Percentiles rank a stretch among this genome's conserved stretches.
Conservation (phyloP, 2,888 invertebrate genomes). For the Acronicta aceris region DNA sequence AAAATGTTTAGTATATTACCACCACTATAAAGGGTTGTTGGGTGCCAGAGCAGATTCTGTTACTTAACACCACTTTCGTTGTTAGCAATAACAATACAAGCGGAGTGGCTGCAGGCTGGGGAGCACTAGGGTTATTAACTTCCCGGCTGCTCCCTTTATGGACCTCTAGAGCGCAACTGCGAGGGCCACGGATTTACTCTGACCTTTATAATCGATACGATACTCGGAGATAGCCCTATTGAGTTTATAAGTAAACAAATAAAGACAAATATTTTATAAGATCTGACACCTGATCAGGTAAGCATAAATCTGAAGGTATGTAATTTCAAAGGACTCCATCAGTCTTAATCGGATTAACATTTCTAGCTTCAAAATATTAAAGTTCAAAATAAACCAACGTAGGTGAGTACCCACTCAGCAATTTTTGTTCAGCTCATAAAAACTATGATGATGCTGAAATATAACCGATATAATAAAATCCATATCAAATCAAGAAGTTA, state of each 20-base stretch:
- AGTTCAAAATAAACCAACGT: not conserved
- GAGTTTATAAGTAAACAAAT: no score
- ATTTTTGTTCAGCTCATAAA: not conserved
- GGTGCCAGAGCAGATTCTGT: not conserved
- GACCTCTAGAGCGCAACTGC: conserved; percentile 43
- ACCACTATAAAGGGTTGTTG: conserved; percentile 18
- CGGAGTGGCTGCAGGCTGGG: conserved; percentile 19
- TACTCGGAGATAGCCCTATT: conserved; percentile 9
- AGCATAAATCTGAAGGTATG: not conserved
- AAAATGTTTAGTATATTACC: not conserved
- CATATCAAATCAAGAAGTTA: conserved; percentile 28
- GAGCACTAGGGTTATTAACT: conserved; percentile 55
- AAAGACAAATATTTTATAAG: no score
- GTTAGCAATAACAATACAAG: conserved; percentile 44
- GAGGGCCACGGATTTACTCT: conserved; percentile 39
- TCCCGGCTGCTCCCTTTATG: conserved; percentile 39
- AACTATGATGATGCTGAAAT: not conserved
- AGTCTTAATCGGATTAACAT: no score
- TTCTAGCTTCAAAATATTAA: not conserved
- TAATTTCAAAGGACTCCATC: no score
- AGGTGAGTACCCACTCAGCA: no score
- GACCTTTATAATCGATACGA: conserved; percentile 37
- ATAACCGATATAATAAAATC: conserved; percentile 2
- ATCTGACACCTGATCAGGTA: no score
- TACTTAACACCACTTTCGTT: conserved; percentile 34